phyloP scores from a whole-genome alignment of 2,888 invertebrate genomes.

The Agrochola lychnidis region DNA sequence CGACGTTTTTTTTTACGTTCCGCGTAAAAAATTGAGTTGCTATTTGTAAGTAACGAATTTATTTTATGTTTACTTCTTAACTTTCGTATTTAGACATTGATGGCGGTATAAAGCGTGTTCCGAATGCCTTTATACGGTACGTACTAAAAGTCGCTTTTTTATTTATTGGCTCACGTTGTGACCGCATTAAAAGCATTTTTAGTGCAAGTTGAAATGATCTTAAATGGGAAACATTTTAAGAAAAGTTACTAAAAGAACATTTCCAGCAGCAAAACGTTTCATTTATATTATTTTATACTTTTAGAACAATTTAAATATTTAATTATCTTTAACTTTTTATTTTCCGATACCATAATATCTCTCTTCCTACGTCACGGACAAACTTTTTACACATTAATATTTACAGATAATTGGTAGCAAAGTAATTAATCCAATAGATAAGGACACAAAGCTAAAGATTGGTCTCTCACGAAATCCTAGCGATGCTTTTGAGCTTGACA shows the following conservation, averaged over 20 bases:
- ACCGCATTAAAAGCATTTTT: conserved; percentile 66
- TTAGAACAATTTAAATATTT: not conserved
- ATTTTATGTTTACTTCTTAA: conserved; percentile 72
- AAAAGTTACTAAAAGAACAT: not conserved
- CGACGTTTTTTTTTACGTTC: conserved; percentile 70
- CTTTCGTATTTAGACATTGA: conserved; percentile 73
- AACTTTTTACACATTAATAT: not conserved
- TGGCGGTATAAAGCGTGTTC: conserved; percentile 66
- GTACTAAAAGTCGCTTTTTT: conserved; percentile 73
- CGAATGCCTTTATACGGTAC: conserved; percentile 66
- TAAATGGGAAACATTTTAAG: conserved; percentile 45
- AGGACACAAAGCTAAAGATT: not conserved
- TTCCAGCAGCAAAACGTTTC: not conserved
- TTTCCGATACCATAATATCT: not conserved
- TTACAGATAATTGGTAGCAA: not conserved
- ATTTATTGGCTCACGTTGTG: conserved; percentile 67
- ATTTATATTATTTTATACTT: no score
- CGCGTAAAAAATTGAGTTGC: conserved; percentile 71
- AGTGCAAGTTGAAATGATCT: conserved; percentile 58
- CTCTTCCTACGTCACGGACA: not conserved
- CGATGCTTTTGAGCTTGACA: no score
- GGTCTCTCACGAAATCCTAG: not conserved
- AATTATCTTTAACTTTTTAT: not conserved
- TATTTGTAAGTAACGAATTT: conserved; percentile 75
- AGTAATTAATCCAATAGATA: not conserved